Percentiles rank a stretch among this genome's conserved stretches.
Evolutionary conservation across 2,888 invertebrate species (phyloP).

Genomic region (Luffia ferchaultella): DNA sequence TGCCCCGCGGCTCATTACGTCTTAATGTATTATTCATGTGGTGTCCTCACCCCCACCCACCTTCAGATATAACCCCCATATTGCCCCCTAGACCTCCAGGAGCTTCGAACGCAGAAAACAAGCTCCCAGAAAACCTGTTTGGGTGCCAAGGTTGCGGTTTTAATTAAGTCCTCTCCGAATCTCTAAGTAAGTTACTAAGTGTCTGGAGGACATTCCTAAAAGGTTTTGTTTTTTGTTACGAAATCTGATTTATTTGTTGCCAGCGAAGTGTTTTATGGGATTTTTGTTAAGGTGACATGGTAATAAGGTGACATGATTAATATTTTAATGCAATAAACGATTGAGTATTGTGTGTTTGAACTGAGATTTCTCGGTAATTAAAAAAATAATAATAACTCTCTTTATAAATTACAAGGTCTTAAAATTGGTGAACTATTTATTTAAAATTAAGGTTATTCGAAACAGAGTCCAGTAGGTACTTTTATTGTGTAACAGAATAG

Average conservation of each 20-base stretch:
- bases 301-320: neutral
- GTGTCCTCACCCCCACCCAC: slow-evolving; percentile 18
- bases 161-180: neutral
- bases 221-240: neutral
- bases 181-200: neutral
- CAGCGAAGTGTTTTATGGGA: neutral
- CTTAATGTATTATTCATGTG: slow-evolving; percentile 52
- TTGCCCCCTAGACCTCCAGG: neutral
- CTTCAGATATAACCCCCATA: neutral
- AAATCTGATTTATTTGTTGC: neutral
- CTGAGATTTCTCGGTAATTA: too few species aligned
- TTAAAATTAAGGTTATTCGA: too few species aligned
- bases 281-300: neutral
- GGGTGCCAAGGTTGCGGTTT: neutral
- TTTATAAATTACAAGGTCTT: too few species aligned
- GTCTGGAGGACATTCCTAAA: too few species aligned
- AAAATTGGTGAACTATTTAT: too few species aligned
- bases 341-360: neutral
- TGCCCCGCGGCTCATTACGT: slow-evolving; percentile 53
- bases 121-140: neutral
- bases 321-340: neutral
- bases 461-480: too few species aligned
- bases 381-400: too few species aligned
- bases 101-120: neutral
- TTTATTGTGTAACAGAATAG: too few species aligned